A percentile compares a stretch with the other conserved stretches of the same genome.
Conservation (phyloP, 2,113 vertebrate genomes). For the Pagrus major region DNA sequence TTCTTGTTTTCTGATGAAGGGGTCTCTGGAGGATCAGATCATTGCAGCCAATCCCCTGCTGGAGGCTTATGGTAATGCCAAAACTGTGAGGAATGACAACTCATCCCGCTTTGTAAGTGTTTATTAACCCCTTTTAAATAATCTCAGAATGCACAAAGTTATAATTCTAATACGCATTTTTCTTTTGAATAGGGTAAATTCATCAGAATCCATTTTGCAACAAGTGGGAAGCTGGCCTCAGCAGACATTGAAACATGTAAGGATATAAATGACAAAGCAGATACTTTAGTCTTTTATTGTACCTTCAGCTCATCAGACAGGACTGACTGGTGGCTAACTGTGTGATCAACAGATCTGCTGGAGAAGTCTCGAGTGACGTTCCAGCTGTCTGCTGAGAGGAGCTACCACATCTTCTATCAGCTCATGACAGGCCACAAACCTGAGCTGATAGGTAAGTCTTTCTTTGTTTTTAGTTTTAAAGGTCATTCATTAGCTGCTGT, state of each 20-base stretch:
- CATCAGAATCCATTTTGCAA: constrained; percentile 75
- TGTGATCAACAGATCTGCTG: constrained; percentile 73
- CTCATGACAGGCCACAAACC: constrained; percentile 83
- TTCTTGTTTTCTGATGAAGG: constrained; percentile 81
- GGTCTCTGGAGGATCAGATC: constrained; percentile 89
- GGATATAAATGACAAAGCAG: constrained; percentile 1
- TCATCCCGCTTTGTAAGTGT: constrained; percentile 87
- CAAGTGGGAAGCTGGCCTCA: constrained; percentile 70
- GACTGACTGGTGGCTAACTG: neutral
- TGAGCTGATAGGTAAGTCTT: constrained; percentile 76
- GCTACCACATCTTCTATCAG: constrained; percentile 87
- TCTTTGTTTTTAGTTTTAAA: neutral
- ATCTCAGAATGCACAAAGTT: neutral
- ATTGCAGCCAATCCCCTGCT: constrained; percentile 88
- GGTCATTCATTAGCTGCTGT: neutral
- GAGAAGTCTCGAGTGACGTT: constrained; percentile 81
- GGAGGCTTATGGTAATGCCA: constrained; percentile 88
- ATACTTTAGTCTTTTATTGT: neutral
- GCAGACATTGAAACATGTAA: constrained; percentile 80
- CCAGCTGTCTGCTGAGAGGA: constrained; percentile 85
- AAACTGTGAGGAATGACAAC: constrained; percentile 89
- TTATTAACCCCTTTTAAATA: neutral
- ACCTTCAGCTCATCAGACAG: neutral
- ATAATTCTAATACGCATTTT: neutral
- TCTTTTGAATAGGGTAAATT: constrained; percentile 73